Evolutionary conservation across 2,797 vertebrate genomes (phyloP).

Genomic region (Balearica regulorum): DNA sequence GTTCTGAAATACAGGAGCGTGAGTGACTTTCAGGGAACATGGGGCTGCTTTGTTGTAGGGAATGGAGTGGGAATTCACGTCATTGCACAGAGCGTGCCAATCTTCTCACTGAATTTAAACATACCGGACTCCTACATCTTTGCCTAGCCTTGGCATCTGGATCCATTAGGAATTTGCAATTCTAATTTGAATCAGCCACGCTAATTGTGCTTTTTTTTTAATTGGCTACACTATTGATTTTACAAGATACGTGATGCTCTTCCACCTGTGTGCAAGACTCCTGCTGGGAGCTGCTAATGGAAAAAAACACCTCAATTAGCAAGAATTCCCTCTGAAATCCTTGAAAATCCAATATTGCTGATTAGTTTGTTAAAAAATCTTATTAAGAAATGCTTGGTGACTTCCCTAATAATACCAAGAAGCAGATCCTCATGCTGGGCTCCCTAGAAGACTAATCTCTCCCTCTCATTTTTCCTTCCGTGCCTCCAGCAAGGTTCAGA

Average conservation of each 20-base stretch:
- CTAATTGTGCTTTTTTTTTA: neutral
- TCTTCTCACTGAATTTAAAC: neutral
- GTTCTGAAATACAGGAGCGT: neutral
- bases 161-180: slow-evolving; percentile 43
- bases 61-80: neutral
- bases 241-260: slow-evolving; percentile 5
- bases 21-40: neutral
- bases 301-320: slow-evolving; percentile 53
- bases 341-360: slow-evolving; percentile 61
- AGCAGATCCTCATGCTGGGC: slow-evolving; percentile 15
- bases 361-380: slow-evolving; percentile 58
- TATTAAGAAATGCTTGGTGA: slow-evolving; percentile 46
- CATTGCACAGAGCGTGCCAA: neutral
- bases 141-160: neutral
- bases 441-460: slow-evolving; percentile 3
- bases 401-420: slow-evolving; percentile 22
- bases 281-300: slow-evolving; percentile 53
- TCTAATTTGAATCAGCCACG: slow-evolving; percentile 37
- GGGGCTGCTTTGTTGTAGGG: neutral
- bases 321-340: slow-evolving; percentile 63
- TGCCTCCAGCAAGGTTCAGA: slow-evolving; percentile 20
- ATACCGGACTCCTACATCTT: neutral
- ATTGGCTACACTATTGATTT: slow-evolving; percentile 52
- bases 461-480: neutral
- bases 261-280: slow-evolving; percentile 28